Evolutionary conservation across 2,113 vertebrate genomes (phyloP), one percentile per base, ranked within the genome.

Genomic region (Gasterosteus nipponicus): DNA sequence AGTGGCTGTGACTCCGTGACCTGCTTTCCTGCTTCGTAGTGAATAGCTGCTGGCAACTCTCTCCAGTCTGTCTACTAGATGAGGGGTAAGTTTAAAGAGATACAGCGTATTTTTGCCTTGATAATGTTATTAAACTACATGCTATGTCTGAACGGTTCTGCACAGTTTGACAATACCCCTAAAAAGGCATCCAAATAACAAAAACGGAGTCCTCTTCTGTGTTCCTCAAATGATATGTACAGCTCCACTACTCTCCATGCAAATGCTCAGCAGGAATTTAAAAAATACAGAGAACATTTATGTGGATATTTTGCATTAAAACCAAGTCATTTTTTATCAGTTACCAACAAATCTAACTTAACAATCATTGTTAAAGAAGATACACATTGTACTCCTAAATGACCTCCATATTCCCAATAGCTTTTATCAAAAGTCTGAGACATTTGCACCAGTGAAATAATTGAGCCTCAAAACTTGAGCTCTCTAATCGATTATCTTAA

Each of bases 1-100:
- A 93, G 89, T 86, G 90, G 88, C 89, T 91, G 71, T 92, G 92
- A 93, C 92, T 93, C 82, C 46, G 58, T 94, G 92, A 95, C 94
- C 92, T 83, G 89, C 87, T 92, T 93, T 92, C 75, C 83, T 80
- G 79, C 90, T 92, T 86, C 78, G 70, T 87, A 47, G 75, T 91
- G 91, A 91, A 92, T 93, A 85, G 92, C 94, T 94, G 89, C 88
- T 82, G 91, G 90, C 92, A 86, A 82, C 85, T 89, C 85, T 93
- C 88, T 85, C 82, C 83, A 81, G 86, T 81, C 87, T 89, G 89
- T 90, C 91, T 85, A 63, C 86, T 87, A 88, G 91, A 93, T 92
- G 90, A 92, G 86, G 74, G 81, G 81, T 75, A 83, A 68, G 79
- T 87, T 86, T 90, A 87, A 87, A 87, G 84, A 86, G 86, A 89